Evolutionary conservation across 2,888 invertebrate species (phyloP).

Genomic region (Cacoxenus indagator): DNA sequence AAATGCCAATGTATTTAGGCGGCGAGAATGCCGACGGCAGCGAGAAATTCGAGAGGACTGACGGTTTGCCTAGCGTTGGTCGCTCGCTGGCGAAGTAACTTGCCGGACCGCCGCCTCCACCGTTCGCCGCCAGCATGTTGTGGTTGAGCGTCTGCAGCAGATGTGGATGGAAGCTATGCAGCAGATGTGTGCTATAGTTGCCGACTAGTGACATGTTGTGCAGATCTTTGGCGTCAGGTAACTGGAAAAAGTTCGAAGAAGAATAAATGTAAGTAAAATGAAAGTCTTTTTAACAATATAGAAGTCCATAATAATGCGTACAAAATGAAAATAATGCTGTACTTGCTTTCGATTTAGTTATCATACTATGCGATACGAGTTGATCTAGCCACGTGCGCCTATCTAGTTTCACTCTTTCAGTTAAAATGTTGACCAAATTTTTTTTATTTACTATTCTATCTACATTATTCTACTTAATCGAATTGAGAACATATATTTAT

Average conservation of each 20-base stretch:
- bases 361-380: too few species aligned
- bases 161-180: constrained; percentile 81
- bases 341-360: too few species aligned
- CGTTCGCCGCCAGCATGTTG: constrained; percentile 73
- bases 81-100: constrained; percentile 71
- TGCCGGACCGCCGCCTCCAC: constrained; percentile 61
- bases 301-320: too few species aligned
- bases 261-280: too few species aligned
- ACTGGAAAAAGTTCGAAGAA: constrained; percentile 46
- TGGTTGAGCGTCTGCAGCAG: constrained; percentile 78
- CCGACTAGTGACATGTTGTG: constrained; percentile 77
- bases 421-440: too few species aligned
- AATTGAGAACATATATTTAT: too few species aligned
- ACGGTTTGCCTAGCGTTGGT: constrained; percentile 73
- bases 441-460: too few species aligned
- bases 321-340: too few species aligned
- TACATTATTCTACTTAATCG: too few species aligned
- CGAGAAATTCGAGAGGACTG: constrained; percentile 77
- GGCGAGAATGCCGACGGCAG: constrained; percentile 81
- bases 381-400: too few species aligned
- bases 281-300: too few species aligned
- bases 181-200: constrained; percentile 78
- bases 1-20: constrained; percentile 76
- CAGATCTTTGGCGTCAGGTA: constrained; percentile 76
- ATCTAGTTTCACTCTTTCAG: too few species aligned